phyloP scores from a whole-genome alignment of 2,113 vertebrate genomes.

The Dipodomys merriami region DNA sequence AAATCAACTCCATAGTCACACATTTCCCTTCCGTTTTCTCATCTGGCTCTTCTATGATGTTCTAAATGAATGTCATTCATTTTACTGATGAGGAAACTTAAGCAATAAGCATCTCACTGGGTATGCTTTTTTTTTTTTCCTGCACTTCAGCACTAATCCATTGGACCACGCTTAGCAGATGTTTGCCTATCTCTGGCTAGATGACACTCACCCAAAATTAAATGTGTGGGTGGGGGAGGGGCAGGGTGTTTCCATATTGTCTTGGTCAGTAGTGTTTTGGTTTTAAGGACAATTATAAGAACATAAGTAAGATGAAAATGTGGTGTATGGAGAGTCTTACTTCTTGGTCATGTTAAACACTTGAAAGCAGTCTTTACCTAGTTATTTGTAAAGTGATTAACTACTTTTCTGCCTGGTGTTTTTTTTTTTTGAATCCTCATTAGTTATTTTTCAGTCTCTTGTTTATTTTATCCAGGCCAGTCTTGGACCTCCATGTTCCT shows the following conservation, averaged over 20 bases:
- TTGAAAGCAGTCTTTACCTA: conserved; percentile 1
- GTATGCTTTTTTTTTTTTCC: background rate
- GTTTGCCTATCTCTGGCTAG: background rate
- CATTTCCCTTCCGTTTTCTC: background rate
- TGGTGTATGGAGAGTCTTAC: background rate
- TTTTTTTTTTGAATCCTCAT: background rate
- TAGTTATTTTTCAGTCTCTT: too few species aligned
- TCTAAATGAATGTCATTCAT: background rate
- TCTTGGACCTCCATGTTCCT: too few species aligned
- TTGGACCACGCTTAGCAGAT: background rate
- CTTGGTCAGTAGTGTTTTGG: background rate
- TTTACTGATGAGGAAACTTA: conserved; percentile 21
- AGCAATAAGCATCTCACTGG: background rate
- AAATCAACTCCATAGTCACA: background rate
- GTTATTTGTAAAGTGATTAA: conserved; percentile 27
- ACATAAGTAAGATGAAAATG: background rate
- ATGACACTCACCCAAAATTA: background rate
- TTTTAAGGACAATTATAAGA: background rate
- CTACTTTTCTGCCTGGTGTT: background rate
- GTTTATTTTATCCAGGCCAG: too few species aligned
- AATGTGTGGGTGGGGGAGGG: background rate
- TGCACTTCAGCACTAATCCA: background rate
- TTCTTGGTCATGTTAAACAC: background rate
- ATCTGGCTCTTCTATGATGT: background rate
- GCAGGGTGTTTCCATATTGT: background rate